These are phyloP conservation scores for Falco peregrinus DNA, from an alignment of 2,797 vertebrate genomes.

Conservation along the genomic window DNA sequence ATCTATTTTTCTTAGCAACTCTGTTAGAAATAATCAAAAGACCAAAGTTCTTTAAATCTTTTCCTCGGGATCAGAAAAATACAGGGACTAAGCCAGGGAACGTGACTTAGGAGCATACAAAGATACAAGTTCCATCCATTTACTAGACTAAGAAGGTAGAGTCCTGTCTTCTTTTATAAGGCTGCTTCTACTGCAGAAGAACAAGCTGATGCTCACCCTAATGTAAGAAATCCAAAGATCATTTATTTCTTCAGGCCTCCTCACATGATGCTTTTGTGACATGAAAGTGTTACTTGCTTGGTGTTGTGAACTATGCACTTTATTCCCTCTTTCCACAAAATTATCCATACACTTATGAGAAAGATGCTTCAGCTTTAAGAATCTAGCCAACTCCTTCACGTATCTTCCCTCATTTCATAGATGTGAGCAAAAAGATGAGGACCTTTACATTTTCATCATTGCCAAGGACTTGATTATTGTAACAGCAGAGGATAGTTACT, in stretches of 20 bases:
- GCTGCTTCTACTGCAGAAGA: neutral
- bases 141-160: neutral
- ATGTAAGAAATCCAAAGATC: neutral
- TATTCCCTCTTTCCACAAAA: neutral
- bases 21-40: neutral
- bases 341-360: neutral
- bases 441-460: neutral
- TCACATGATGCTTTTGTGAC: accelerated
- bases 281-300: neutral
- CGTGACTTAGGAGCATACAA: neutral
- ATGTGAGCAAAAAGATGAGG: neutral
- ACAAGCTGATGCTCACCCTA: neutral
- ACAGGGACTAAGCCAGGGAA: neutral
- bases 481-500: neutral
- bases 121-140: neutral
- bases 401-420: neutral
- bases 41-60: neutral
- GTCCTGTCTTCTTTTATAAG: neutral
- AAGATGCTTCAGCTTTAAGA: neutral
- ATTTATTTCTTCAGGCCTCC: neutral
- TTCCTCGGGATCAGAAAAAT: neutral
- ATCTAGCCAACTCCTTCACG: neutral
- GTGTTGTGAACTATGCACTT: neutral
- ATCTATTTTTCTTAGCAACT: neutral
- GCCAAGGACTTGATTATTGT: neutral